Base-by-base conservation (phyloP, 1,140 invertebrate species). In the Zaprionus ghesquierei region DNA sequence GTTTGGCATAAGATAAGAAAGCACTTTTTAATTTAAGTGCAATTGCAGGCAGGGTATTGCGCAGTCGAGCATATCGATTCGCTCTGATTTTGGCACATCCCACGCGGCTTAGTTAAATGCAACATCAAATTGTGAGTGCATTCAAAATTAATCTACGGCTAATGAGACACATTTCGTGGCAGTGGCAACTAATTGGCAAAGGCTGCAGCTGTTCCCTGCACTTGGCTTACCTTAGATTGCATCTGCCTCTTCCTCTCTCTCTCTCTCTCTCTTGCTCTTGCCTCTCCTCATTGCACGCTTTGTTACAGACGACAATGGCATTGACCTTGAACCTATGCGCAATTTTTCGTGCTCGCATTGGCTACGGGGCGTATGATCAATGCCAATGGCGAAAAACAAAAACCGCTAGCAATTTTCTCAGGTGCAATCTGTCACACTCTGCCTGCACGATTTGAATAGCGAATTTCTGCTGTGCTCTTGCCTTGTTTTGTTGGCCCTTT, bases 71-170 rank as follows among this genome's bases (percentile, higher is more conserved):
- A 9, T 1, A 41, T 2, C n/a, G 8, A 8, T 15, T 18, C 18
- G 13, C 2, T 31, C 31, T 31, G 29, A 18, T 62, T 60, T 82
- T 81, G 79, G 79, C 79, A 78, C 33, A 31, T 38, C 79, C 79
- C 79, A 82, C 75, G 41, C 64, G 50, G 27, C 33, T 25, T 29
- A 23, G 44, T 56, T 56, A 75, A 86, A 77, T 75, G 81, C 65
- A 75, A 77, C 81, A 62, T 82, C 71, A 86, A 85, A 85, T 86
- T 77, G 55, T 64, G 62, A 80, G 27, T 71, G 81, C 69, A 86
- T 74, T 85, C 63, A 72, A 85, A 72, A 85, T 85, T 85, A 85
- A 85, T 85, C 81, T 85, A 41, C 20, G 49, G 81, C 69, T 85
- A 85, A 85, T 85, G 81, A 85, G 81, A 85, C 81, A 85, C 70